These are phyloP conservation scores for Hymenochirus boettgeri DNA, from an alignment of 2,113 vertebrate genomes.

Conservation along the genomic window DNA sequence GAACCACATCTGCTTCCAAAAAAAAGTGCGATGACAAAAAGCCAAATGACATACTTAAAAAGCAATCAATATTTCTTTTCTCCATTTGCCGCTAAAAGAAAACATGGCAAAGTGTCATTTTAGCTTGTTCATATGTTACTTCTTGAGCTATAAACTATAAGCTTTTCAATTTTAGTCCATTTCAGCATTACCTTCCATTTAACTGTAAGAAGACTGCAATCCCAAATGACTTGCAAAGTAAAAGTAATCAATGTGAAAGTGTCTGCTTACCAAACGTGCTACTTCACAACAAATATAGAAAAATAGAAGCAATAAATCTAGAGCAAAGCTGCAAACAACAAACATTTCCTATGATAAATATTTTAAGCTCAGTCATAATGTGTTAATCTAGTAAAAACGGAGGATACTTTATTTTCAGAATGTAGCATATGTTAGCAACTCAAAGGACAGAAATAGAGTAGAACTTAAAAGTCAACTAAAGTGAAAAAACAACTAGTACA, in stretches of 20 bases:
- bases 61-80: slow-evolving; percentile 52
- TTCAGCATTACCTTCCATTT: slow-evolving; percentile 48
- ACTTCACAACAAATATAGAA: slow-evolving; percentile 36
- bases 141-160: slow-evolving; percentile 46
- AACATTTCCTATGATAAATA: slow-evolving; percentile 21
- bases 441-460: too few relatives aligned
- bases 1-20: slow-evolving; percentile 41
- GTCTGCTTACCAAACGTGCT: slow-evolving; percentile 48
- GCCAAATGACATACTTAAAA: slow-evolving; percentile 55
- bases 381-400: background rate
- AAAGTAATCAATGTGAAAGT: slow-evolving; percentile 49
- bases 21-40: slow-evolving; percentile 54
- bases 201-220: slow-evolving; percentile 44
- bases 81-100: slow-evolving; percentile 49
- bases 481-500: too few relatives aligned
- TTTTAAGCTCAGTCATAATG: background rate
- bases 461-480: too few relatives aligned
- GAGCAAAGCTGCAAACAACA: slow-evolving; percentile 2
- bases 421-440: background rate
- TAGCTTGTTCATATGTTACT: slow-evolving; percentile 26
- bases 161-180: slow-evolving; percentile 41
- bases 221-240: slow-evolving; percentile 44
- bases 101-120: slow-evolving; percentile 45
- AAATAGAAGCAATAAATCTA: slow-evolving; percentile 51
- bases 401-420: background rate